Conservation (phyloP, 2,888 invertebrate genomes). For the Thymelicus sylvestris region DNA sequence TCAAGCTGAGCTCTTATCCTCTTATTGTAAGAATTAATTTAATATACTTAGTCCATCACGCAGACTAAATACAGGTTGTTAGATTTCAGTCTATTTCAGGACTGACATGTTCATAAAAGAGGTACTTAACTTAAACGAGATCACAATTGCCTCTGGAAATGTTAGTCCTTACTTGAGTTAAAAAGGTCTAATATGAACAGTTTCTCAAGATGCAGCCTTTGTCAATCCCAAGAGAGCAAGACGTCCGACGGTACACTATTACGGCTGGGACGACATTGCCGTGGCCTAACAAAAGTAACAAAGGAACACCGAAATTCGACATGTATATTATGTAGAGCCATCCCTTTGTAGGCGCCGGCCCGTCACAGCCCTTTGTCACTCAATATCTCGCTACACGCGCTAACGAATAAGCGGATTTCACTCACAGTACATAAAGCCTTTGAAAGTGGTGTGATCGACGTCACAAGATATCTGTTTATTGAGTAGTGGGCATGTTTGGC, state of each 20-base stretch:
- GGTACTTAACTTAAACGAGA: too few relatives aligned
- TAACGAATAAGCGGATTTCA: slow-evolving; percentile 18
- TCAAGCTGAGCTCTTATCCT: not conserved
- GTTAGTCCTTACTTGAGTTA: too few relatives aligned
- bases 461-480: not conserved
- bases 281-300: not conserved
- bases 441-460: not conserved
- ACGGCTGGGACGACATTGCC: not conserved
- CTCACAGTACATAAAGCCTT: not conserved
- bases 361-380: slow-evolving; percentile 18
- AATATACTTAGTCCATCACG: too few relatives aligned
- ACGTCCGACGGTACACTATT: not conserved
- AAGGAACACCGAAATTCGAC: slow-evolving; percentile 13
- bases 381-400: slow-evolving; percentile 9
- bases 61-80: too few relatives aligned
- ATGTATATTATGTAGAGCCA: slow-evolving; percentile 1
- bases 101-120: too few relatives aligned
- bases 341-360: slow-evolving; percentile 7
- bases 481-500: too few relatives aligned
- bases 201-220: too few relatives aligned
- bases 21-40: too few relatives aligned
- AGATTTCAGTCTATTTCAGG: too few relatives aligned
- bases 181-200: too few relatives aligned
- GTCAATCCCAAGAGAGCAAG: too few relatives aligned
- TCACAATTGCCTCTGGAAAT: too few relatives aligned